Evolutionary conservation across 2,113 vertebrate species (phyloP).

Genomic region (Tiliqua scincoides): DNA sequence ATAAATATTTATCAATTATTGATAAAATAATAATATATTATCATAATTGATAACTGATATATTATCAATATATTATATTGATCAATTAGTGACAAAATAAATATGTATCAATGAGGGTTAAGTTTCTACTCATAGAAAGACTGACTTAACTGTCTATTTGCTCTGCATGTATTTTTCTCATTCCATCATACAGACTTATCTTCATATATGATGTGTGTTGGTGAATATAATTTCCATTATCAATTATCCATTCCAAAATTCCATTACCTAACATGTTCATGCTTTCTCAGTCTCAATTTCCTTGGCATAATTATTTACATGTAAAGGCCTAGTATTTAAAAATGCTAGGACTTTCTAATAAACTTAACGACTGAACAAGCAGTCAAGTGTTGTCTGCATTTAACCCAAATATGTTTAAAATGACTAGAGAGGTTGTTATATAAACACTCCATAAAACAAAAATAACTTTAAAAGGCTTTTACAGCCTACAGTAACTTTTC

Average conservation of each 20-base stretch:
- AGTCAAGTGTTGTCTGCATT: not conserved
- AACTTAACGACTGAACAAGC: not conserved
- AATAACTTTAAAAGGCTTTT: not conserved
- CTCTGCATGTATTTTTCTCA: not conserved
- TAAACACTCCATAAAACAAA: not conserved
- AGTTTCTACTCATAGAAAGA: not conserved
- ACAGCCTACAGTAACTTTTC: not conserved
- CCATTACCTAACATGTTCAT: not conserved
- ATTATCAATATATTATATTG: too few species aligned
- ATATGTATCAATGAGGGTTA: too few species aligned
- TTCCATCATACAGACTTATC: not conserved
- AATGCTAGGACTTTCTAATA: not conserved
- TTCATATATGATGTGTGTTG: too few species aligned
- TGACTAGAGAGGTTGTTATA: not conserved
- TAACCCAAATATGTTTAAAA: not conserved
- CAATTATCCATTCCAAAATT: too few species aligned
- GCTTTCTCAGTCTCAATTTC: not conserved
- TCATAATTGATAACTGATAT: too few species aligned
- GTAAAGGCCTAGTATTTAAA: not conserved
- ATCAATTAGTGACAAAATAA: too few species aligned
- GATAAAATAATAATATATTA: too few species aligned
- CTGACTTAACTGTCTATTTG: not conserved
- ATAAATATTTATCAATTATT: too few species aligned
- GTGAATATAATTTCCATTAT: too few species aligned
- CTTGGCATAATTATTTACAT: not conserved